Base-by-base conservation (phyloP, 1,140 invertebrate species). In the Armadillidium nasatum region DNA sequence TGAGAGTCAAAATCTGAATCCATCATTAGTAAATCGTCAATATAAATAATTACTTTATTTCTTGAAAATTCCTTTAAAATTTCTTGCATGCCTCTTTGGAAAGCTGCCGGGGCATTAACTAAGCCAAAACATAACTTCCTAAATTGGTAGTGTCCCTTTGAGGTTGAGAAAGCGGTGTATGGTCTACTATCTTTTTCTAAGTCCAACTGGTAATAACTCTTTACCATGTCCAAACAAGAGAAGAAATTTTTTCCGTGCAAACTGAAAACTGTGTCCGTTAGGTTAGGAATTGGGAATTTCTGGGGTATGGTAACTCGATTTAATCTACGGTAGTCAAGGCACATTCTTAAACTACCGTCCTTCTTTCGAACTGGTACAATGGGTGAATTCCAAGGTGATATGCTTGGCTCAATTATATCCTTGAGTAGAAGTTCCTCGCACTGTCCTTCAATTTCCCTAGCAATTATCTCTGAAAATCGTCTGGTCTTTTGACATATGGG, bases 11-110 rank as follows among this genome's bases (percentile, higher is more conserved):
- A 73, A 13, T 7, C 13, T 13, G 10, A 19, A 11, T 21, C 43
- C 23, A 73, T 73, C 9, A 21, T 66, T 1, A 74, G 44, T 6
- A 60, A 46, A 60, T 74, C 72, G n/a, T 74, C 72, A 21, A 74
- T 74, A 10, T 73, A 66, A 11, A 74, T 23, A 0, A 74, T 15
- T 0, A 74, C 72, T 23, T 74, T 54, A n/a, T 23, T 44, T 6
- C 44, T n/a, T 13, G 11, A 11, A 33, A 74, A 54, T 33, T 74
- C 44, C 7, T 10, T 21, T 22, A 74, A 22, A n/a, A 74, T 46
- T 66, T 45, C 46, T 11, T 74, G 72, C 72, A 74, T 54, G 43
- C 54, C 33, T 46, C 13, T 21, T 13, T 73, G 71, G 45, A 73
- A 73, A n/a, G 71, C 22, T 19, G 19, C 23, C 21, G 71, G 71